phyloP scores from a whole-genome alignment of 2,888 invertebrate species.

The Endotricha flammealis region DNA sequence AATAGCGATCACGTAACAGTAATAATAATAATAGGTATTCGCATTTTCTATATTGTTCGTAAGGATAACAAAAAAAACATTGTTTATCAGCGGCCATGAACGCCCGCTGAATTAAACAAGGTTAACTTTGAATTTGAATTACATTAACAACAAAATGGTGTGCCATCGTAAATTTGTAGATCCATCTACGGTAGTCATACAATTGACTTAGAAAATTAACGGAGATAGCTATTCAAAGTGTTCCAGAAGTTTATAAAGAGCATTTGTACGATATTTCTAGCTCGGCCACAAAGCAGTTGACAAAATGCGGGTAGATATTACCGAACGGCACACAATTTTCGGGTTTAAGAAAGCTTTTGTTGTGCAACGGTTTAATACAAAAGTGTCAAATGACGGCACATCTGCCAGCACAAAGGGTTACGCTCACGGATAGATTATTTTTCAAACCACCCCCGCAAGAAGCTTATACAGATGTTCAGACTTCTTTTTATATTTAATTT shows the following conservation, averaged over 20 bases:
- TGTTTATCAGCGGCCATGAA: no score
- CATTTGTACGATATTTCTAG: conserved; percentile 19
- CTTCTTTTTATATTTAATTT: conserved; percentile 37
- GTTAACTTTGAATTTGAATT: neutral
- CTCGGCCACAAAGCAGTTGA: conserved; percentile 48
- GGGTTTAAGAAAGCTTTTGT: conserved; percentile 75
- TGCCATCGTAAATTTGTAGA: no score
- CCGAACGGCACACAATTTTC: conserved; percentile 73
- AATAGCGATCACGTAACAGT: no score
- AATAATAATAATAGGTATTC: no score
- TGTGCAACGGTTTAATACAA: conserved; percentile 78
- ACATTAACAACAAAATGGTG: neutral
- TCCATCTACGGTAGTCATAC: no score
- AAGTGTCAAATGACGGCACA: conserved; percentile 79
- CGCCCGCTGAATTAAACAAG: neutral
- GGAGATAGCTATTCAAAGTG: neutral
- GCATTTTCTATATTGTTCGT: no score
- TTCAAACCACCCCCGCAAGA: conserved; percentile 75
- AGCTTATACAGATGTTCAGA: conserved; percentile 72
- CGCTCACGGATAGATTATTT: conserved; percentile 72
- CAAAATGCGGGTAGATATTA: conserved; percentile 72
- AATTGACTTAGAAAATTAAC: neutral
- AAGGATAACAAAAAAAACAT: no score
- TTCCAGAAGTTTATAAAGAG: neutral
- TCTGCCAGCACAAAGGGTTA: conserved; percentile 77